phyloP scores from a whole-genome alignment of 2,797 vertebrate species.

The Pseudocheirus occidentalis region DNA sequence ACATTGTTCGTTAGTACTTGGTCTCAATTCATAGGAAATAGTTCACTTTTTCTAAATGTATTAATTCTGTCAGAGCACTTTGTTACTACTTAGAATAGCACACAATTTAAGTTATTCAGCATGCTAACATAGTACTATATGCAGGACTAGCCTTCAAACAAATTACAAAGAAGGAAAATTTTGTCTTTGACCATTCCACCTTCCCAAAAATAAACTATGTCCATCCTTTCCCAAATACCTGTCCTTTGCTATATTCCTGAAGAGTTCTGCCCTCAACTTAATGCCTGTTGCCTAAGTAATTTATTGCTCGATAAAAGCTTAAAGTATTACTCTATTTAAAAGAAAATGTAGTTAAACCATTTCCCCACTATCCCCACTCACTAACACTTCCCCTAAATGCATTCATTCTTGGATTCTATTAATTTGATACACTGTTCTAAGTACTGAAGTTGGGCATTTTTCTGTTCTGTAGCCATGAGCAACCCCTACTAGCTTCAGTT shows the following conservation, averaged over 20 bases:
- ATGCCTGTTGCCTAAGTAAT: no score
- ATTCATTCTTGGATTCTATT: not conserved
- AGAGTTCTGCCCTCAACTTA: no score
- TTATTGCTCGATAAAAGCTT: no score
- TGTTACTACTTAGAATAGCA: not conserved
- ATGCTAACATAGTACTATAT: not conserved
- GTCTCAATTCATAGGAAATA: not conserved
- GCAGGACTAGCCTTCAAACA: not conserved
- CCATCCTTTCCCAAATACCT: not conserved
- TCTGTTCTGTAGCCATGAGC: not conserved
- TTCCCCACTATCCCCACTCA: not conserved
- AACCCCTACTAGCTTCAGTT: not conserved
- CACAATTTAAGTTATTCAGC: not conserved
- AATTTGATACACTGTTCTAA: not conserved
- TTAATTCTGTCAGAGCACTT: not conserved
- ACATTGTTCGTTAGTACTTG: no score
- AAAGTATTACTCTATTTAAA: no score
- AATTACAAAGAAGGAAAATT: not conserved
- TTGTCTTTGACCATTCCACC: not conserved
- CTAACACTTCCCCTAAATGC: not conserved
- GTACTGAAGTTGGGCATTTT: not conserved
- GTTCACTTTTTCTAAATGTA: not conserved
- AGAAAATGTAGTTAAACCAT: no score
- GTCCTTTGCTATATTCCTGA: no score
- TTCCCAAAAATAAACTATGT: not conserved